Evolutionary conservation across 2,888 invertebrate species (phyloP).

Genomic region (Aleiodes testaceus): DNA sequence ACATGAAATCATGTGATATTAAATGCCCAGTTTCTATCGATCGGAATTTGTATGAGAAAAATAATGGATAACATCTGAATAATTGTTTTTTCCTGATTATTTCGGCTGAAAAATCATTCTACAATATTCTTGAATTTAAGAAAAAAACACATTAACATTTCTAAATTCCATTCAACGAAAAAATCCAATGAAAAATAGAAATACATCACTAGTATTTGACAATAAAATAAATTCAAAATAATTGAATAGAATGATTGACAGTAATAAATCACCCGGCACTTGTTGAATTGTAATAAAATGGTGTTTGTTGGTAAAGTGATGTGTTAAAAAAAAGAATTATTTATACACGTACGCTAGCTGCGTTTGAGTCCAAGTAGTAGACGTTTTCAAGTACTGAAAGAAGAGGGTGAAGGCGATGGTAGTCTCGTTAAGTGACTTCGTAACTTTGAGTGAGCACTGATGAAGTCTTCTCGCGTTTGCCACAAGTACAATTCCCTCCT

Average conservation of each 20-base stretch:
- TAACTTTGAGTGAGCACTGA: constrained; percentile 31
- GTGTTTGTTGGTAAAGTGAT: constrained; percentile 12
- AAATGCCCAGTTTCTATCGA: too few relatives aligned
- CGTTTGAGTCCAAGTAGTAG: constrained; percentile 5
- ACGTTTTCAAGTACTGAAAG: constrained; percentile 29
- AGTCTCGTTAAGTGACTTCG: constrained; percentile 33
- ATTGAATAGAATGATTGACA: constrained; percentile 31
- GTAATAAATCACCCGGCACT: constrained; percentile 19
- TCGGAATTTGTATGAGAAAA: too few relatives aligned
- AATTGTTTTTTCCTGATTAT: too few relatives aligned
- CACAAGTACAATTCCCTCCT: constrained; percentile 18
- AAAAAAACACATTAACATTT: too few relatives aligned
- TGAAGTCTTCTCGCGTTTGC: constrained; percentile 24
- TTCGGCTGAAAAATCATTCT: too few relatives aligned
- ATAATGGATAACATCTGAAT: too few relatives aligned
- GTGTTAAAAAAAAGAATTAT: constrained; percentile 12
- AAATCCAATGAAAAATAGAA: too few relatives aligned
- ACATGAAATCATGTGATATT: too few relatives aligned
- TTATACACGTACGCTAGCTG: constrained; percentile 23
- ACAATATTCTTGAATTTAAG: too few relatives aligned
- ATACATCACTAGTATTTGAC: too few relatives aligned
- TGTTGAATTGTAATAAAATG: constrained; percentile 3
- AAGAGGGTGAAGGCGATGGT: constrained; percentile 12
- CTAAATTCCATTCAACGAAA: too few relatives aligned
- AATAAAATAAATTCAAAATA: constrained; percentile 15